Evolutionary conservation across 1,140 invertebrate genomes (phyloP).

Genomic region (Aphaenogaster ashmeadi): DNA sequence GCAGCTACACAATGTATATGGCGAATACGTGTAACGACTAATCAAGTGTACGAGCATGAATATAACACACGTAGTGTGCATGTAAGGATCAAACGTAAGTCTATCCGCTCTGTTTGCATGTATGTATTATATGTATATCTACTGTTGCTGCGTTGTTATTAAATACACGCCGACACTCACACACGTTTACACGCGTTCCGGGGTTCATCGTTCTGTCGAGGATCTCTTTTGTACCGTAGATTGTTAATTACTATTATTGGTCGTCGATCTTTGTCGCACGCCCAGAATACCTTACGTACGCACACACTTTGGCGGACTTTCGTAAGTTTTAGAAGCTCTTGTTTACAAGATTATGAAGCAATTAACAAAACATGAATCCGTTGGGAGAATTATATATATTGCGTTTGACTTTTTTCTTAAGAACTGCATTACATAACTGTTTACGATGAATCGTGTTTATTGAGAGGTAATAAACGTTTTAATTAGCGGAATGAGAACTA

Average conservation of each 20-base stretch:
- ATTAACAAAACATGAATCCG: not conserved
- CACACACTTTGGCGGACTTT: conserved; percentile 36
- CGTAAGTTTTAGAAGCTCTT: not conserved
- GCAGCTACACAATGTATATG: conserved; percentile 43
- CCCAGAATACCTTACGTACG: conserved; percentile 44
- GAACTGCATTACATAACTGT: not conserved
- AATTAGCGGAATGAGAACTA: not conserved
- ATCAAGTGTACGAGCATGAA: conserved; percentile 44
- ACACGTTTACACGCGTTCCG: conserved; percentile 46
- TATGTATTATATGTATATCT: conserved; percentile 56
- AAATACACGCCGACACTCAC: conserved; percentile 48
- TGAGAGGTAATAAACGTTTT: not conserved
- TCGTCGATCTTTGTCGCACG: conserved; percentile 19
- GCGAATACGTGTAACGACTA: conserved; percentile 39
- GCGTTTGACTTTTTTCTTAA: not conserved
- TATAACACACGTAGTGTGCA: conserved; percentile 31
- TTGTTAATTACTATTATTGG: conserved; percentile 9
- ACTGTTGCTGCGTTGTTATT: conserved; percentile 68
- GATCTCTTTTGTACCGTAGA: conserved; percentile 8
- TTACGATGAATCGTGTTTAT: not conserved
- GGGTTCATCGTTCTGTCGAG: conserved; percentile 23
- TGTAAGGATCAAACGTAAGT: conserved; percentile 50
- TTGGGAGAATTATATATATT: not conserved
- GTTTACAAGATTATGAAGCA: not conserved
- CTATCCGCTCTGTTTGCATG: conserved; percentile 66